Evolutionary conservation across 2,797 vertebrate species (phyloP).

Genomic region (Odontamblyopus rebecca): DNA sequence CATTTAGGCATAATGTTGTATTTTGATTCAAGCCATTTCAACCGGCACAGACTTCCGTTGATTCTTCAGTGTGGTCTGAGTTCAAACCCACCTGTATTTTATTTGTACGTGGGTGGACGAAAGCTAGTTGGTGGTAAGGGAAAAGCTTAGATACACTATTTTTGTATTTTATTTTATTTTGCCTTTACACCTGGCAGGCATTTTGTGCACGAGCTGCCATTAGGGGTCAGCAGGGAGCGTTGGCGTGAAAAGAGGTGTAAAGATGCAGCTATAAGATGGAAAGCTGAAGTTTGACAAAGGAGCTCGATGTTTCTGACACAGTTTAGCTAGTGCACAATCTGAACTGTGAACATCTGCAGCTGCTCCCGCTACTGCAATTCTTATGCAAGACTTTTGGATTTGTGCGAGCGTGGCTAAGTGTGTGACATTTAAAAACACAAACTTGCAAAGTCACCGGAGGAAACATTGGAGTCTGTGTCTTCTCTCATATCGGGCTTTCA

Average conservation of each 20-base stretch:
- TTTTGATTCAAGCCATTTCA: too few species aligned
- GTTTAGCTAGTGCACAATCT: not conserved
- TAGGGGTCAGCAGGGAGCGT: constrained; percentile 49
- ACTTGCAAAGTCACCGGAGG: not conserved
- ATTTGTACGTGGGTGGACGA: not conserved
- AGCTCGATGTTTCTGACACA: constrained; percentile 1
- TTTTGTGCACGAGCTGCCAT: constrained; percentile 47
- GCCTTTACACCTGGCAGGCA: constrained; percentile 53
- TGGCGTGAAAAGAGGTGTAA: constrained; percentile 47
- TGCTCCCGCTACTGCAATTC: not conserved
- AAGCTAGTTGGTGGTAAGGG: constrained; percentile 23
- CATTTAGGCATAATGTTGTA: too few species aligned
- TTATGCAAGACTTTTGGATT: not conserved
- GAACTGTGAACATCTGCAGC: constrained; percentile 8
- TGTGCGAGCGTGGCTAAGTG: not conserved
- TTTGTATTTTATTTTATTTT: constrained; percentile 1
- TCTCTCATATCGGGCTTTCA: not conserved
- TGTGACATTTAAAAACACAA: constrained; percentile 1
- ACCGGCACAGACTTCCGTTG: not conserved
- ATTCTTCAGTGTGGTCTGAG: not conserved
- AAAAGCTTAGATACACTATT: constrained; percentile 8
- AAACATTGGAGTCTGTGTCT: not conserved
- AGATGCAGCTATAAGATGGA: constrained; percentile 22
- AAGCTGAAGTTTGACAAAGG: constrained; percentile 16
- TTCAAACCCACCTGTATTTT: not conserved